Evolutionary conservation across 1,140 invertebrate genomes (phyloP), one percentile per base, ranked within the genome.

Genomic region (Zaprionus kolodkinae): DNA sequence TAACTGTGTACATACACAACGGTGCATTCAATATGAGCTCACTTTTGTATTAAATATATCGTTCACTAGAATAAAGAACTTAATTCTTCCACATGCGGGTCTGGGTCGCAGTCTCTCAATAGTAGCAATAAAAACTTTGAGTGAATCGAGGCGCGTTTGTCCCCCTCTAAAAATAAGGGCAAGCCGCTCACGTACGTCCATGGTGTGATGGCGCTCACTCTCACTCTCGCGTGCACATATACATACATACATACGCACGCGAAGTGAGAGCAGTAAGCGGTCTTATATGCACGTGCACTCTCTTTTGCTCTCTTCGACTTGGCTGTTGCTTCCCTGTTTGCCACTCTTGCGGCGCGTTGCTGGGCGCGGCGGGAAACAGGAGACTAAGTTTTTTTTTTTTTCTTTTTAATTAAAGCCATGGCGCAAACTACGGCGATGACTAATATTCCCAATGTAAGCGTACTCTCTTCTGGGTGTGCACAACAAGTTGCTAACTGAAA

Each of bases 321-420:
- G 84, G 68, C 80, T 87, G 83, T 87, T 87, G 83, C 83, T 87
- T 87, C 63, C 72, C 85, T 71, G 80, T 45, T 9, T 27, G 45
- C 17, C 21, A 45, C n/a, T 69, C 72, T 83, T 72, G 38, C 60
- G 52, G 56, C 61, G 72, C 66, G 50, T 63, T 62, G 69, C 64
- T 88, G 84, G 84, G 84, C 76, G 84, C 80, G 84, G 84, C 82
- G 81, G 81, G 81, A 84, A 80, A 70, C 77, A 85, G 81, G 81
- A 79, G 76, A 64, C 77, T 55, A 48, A 55, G 59, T 61, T 78
- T 76, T 25, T 36, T 61, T 78, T 76, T 25, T 36, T 59, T 65
- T 71, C 80, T 70, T 86, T 87, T 80, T 80, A 79, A 87, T 88
- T 86, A 87, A 87, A 78, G 52, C 56, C 78, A 72, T 67, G 45